A percentile compares a stretch with the other conserved stretches of the same genome.
Conservation (phyloP, 2,113 vertebrate species). For the Ursus arctos region DNA sequence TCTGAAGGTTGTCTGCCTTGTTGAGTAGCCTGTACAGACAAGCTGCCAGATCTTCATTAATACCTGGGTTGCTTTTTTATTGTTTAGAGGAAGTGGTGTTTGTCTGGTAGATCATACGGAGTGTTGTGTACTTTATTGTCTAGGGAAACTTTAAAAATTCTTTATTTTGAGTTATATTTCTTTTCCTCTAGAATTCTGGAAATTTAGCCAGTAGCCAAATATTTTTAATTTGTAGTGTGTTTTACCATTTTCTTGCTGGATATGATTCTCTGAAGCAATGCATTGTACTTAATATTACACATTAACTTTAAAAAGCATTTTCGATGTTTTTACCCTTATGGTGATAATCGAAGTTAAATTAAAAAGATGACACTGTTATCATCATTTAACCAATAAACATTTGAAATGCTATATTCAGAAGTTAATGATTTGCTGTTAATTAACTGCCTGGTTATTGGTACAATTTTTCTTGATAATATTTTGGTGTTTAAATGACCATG, state of each 20-base stretch:
- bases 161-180: conserved; percentile 15
- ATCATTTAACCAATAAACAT: conserved; percentile 45
- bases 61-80: conserved; percentile 24
- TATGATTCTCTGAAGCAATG: background rate
- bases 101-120: background rate
- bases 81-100: conserved; percentile 27
- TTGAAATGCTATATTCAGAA: conserved; percentile 2
- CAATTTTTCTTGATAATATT: conserved; percentile 57
- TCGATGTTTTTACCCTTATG: conserved; percentile 9
- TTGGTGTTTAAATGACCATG: conserved; percentile 26
- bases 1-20: conserved; percentile 63
- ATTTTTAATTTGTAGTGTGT: conserved; percentile 45
- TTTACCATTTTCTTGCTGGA: background rate
- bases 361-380: conserved; percentile 49
- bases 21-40: conserved; percentile 50
- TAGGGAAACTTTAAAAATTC: background rate
- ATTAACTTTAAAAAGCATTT: conserved; percentile 53
- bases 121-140: background rate
- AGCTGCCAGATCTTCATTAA: conserved; percentile 69
- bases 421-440: conserved; percentile 56
- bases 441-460: conserved; percentile 19
- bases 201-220: background rate
- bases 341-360: conserved; percentile 45
- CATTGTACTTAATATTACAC: background rate
- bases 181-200: conserved; percentile 38